Base-by-base conservation (phyloP, 2,888 invertebrate species). In the Oxycera nigricornis region DNA sequence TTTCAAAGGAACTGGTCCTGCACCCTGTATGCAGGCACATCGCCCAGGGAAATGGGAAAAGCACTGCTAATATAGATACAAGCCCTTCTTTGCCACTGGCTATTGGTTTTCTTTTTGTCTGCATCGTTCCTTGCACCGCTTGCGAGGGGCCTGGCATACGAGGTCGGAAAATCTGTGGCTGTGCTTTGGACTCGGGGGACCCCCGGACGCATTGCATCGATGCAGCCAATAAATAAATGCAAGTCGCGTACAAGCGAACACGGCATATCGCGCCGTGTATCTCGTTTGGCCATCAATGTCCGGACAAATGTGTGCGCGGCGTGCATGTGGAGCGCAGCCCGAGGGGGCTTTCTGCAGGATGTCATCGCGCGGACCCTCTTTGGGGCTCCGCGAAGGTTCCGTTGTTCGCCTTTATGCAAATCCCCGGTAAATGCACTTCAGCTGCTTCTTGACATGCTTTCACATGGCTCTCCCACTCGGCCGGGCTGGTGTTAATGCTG, bases 251-350 rank as follows among this genome's bases (percentile, higher is more conserved):
- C 76, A 76, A 76, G 72, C 52, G 74, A 73, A 75, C 76, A 76
- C 75, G 73, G 62, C 72, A 62, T 72, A 70, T 83, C 81, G 81
- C 83, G 80, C 81, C 82, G 82, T 84, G 83, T 83, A 83, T 83
- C 83, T 84, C 84, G 83, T 84, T 84, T 84, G 82, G 81, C 82
- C 82, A 80, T 81, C 81, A 81, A 82, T 84, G 83, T 83, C 82
- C 82, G 81, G 82, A 83, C 83, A 83, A 83, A 83, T 83, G 82
- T 82, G 83, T 81, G 79, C 81, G 78, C 77, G 77, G 55, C 68
- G 74, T 76, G 75, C 75, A 76, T 76, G 75, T 72, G 76, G 75
- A 73, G 74, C 55, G 31, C 59, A 62, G 46, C 61, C 62, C 50
- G 57, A 55, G 61, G 61, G 73, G 50, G 35, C 41, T 50, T 72